Conservation (phyloP, 2,888 invertebrate species). For the Drosophila acutilabella region DNA sequence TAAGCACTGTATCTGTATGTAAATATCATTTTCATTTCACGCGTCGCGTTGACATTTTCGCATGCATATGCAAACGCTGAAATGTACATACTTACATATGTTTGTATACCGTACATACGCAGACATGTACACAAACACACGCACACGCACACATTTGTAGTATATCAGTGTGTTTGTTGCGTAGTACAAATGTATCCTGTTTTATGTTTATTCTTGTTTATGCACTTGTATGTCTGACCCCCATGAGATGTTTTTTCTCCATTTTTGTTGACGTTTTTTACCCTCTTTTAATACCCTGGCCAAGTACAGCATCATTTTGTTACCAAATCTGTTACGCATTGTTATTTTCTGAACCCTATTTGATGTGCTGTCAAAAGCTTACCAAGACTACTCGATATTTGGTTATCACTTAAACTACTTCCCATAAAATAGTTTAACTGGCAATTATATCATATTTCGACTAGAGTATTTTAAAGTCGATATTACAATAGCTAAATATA, state of each 20-base stretch:
- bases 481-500: not conserved
- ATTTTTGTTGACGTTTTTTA: slow-evolving; percentile 20
- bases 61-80: slow-evolving; percentile 62
- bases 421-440: not conserved
- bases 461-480: slow-evolving; percentile 12
- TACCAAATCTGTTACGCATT: slow-evolving; percentile 5
- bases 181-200: slow-evolving; percentile 8
- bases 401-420: not conserved
- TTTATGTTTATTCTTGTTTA: slow-evolving; percentile 33
- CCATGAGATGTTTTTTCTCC: slow-evolving; percentile 29
- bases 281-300: slow-evolving; percentile 1
- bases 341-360: slow-evolving; percentile 1
- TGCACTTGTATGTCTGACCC: slow-evolving; percentile 49
- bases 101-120: not conserved
- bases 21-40: slow-evolving; percentile 69
- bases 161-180: not conserved
- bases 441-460: not conserved
- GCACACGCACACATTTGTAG: too few species aligned
- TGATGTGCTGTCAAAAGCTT: not conserved
- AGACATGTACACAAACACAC: not conserved
- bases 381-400: too few species aligned
- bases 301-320: slow-evolving; percentile 6
- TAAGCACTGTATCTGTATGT: slow-evolving; percentile 52
- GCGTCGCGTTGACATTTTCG: slow-evolving; percentile 56
- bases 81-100: slow-evolving; percentile 2